Base-by-base conservation (phyloP, 2,797 vertebrate species). In the Pagetopsis macropterus region DNA sequence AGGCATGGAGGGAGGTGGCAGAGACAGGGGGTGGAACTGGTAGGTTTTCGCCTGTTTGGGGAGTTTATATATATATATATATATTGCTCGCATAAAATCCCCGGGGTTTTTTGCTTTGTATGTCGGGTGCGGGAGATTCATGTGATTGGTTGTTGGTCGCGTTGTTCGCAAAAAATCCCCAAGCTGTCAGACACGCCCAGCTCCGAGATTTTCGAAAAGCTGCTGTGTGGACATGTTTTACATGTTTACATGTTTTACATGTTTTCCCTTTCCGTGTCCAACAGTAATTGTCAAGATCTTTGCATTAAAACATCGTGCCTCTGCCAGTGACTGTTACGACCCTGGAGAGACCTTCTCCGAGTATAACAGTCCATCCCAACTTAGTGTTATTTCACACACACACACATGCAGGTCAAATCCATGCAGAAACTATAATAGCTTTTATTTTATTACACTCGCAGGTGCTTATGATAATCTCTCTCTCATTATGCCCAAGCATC, bases 381-480 rank as follows among this genome's bases (percentile, higher is more conserved):
- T 5, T 16, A 57, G 44, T n/a, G 23, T n/a, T n/a, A 21, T 19
- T 41, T 13, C 41, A 21, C 57, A 44, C 17, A 46, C 41, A 46
- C 41, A 46, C 44, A 44, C 14, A 37, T 9, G 1, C 33, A 40
- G 45, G 27, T 71, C 41, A 46, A 4, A 19, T 3, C 40, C 44
- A 15, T 37, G 27, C 48, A 60, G n/a, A 79, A 61, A 37, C 12
- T 37, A 11, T 16, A 17, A 21, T 3, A 8, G 3, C 14, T n/a
- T 59, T 3, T 21, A 43, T 44, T 65, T 61, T 55, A 64, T 51
- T 55, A 19, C 19, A 60, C 46, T 58, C 54, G 19, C 48, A 72
- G 17, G 21, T 62, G 14, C 40, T 21, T 21, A 7, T 54, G 9
- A 33, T 58, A 13, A 58, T 69, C 33, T 48, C 15, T 52, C n/a